Evolutionary conservation across 2,113 vertebrate genomes (phyloP).

Genomic region (Rattus rattus): DNA sequence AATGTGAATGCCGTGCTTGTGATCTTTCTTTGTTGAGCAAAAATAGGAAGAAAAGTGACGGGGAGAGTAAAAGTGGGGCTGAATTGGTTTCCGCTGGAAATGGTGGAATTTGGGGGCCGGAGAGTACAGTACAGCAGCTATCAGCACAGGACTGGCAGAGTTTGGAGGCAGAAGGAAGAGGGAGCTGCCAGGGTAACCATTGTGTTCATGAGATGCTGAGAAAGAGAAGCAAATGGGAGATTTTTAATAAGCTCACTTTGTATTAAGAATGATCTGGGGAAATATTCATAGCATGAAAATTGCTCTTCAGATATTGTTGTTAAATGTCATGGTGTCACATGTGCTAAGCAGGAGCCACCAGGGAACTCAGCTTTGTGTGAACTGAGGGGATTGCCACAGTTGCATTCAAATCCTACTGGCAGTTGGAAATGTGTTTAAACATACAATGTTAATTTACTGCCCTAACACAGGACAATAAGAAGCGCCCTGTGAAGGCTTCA

Average conservation of each 20-base stretch:
- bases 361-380: not conserved
- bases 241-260: conserved; percentile 45
- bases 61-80: not conserved
- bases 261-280: conserved; percentile 32
- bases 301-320: conserved; percentile 42
- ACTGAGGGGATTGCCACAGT: not conserved
- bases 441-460: not conserved
- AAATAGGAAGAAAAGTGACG: not conserved
- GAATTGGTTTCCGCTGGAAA: not conserved
- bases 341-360: not conserved
- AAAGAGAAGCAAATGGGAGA: conserved; percentile 1
- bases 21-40: not conserved
- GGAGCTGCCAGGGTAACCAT: not conserved
- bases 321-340: not conserved
- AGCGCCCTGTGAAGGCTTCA: not conserved
- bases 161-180: not conserved
- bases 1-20: not conserved
- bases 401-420: not conserved
- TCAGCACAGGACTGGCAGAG: not conserved
- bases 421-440: not conserved
- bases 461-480: not conserved
- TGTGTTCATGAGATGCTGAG: not conserved
- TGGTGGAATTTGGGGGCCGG: not conserved
- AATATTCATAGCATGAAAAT: conserved; percentile 38
- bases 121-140: not conserved